Conservation (phyloP, 2,113 vertebrate species). For the Platichthys flesus region DNA sequence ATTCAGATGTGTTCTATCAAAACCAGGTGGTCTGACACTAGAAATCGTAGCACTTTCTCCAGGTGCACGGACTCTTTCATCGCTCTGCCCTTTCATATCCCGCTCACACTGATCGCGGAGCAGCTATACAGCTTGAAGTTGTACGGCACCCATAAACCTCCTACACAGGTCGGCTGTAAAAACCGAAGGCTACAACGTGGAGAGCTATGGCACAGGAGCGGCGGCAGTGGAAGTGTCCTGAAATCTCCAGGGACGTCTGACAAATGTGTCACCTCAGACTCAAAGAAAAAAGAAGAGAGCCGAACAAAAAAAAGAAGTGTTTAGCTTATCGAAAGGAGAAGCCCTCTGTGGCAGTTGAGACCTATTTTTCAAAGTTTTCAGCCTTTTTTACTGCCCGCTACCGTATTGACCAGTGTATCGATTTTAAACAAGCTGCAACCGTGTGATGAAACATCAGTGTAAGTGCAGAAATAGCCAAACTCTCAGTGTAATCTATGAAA, state of each 20-base stretch:
- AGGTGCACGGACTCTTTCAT: conserved; percentile 58
- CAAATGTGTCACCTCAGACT: conserved; percentile 70
- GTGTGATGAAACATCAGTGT: conserved; percentile 71
- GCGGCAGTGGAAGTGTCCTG: conserved; percentile 34
- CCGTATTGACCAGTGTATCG: conserved; percentile 65
- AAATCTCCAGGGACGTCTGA: conserved; percentile 58
- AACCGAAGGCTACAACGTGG: conserved; percentile 50
- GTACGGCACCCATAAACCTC: conserved; percentile 67
- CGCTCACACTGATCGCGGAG: conserved; percentile 52
- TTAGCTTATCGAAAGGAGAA: conserved; percentile 50
- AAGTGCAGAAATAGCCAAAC: conserved; percentile 42
- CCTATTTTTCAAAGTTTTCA: conserved; percentile 77
- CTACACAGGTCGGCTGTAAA: conserved; percentile 34
- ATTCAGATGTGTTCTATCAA: conserved; percentile 56
- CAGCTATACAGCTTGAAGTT: conserved; percentile 58
- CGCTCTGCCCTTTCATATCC: conserved; percentile 66
- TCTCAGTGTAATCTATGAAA: conserved; percentile 58
- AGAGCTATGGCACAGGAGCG: conserved; percentile 53
- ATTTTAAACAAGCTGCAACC: conserved; percentile 61
- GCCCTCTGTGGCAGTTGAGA: conserved; percentile 58
- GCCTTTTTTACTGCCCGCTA: conserved; percentile 47
- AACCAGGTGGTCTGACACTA: conserved; percentile 47
- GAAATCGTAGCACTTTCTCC: conserved; percentile 45
- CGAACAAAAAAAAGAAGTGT: conserved; percentile 49
- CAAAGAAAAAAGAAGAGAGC: conserved; percentile 45